These are phyloP conservation scores for Catharus ustulatus DNA, from an alignment of 2,797 vertebrate genomes.

Conservation along the genomic window DNA sequence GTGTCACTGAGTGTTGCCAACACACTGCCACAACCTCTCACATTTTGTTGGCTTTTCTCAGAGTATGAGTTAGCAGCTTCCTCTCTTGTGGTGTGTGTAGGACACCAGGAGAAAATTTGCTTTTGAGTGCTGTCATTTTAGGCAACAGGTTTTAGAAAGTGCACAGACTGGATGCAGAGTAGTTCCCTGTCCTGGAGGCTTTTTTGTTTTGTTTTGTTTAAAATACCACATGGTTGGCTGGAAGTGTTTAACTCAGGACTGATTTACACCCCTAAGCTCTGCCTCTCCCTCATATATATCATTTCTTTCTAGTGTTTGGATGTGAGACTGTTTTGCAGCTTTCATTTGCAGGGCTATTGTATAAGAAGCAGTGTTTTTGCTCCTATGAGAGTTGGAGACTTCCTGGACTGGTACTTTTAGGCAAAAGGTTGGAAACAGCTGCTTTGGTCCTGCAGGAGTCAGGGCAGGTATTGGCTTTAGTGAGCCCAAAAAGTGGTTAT, in stretches of 20 bases:
- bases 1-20: not conserved
- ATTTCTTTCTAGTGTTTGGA: not conserved
- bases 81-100: not conserved
- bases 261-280: not conserved
- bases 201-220: not conserved
- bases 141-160: not conserved
- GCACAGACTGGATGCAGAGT: not conserved
- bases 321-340: not conserved
- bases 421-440: not conserved
- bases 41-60: not conserved
- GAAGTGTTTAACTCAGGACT: not conserved
- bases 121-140: not conserved
- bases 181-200: not conserved
- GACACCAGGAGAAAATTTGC: not conserved
- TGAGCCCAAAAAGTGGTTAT: not conserved
- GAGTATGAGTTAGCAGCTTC: not conserved
- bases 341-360: not conserved
- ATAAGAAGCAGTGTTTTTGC: not conserved
- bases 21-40: not conserved
- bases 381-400: not conserved
- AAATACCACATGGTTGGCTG: not conserved
- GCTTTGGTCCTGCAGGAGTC: not conserved
- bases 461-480: not conserved
- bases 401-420: not conserved
- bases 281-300: not conserved